phyloP scores from a whole-genome alignment of 2,797 vertebrate genomes.

The Silurus lanzhouensis region DNA sequence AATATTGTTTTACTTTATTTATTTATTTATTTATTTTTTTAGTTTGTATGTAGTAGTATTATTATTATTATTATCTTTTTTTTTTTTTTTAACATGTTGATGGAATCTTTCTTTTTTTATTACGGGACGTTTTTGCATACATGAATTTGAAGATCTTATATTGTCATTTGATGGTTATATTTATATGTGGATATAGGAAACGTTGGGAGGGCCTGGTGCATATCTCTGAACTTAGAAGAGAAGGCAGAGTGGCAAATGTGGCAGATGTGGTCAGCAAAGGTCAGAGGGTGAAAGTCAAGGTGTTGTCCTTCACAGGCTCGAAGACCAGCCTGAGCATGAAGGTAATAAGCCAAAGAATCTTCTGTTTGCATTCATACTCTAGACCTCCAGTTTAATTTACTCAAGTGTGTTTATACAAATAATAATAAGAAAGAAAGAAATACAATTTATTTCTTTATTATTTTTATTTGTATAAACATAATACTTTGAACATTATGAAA shows the following conservation, averaged over 20 bases:
- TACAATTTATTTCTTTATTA: no score
- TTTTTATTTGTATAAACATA: background rate
- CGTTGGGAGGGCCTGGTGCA: slow-evolving; percentile 98
- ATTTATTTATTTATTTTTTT: no score
- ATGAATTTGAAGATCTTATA: background rate
- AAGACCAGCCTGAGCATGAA: slow-evolving; percentile 99
- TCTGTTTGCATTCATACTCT: background rate
- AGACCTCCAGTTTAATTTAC: background rate
- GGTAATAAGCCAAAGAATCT: slow-evolving; percentile 68
- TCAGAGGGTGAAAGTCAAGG: slow-evolving; percentile 95
- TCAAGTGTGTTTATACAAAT: no score
- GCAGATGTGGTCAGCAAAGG: slow-evolving; percentile 98
- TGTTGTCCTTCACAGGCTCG: slow-evolving; percentile 95
- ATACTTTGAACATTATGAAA: background rate
- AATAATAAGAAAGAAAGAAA: no score
- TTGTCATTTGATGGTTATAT: background rate
- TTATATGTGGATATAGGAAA: slow-evolving; percentile 75
- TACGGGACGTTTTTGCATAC: no score
- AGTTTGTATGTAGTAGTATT: no score
- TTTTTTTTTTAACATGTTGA: no score
- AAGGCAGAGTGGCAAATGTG: slow-evolving; percentile 94
- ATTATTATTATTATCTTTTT: no score
- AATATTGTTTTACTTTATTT: no score
- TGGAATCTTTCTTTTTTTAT: background rate
- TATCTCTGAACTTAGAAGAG: slow-evolving; percentile 93